Base-by-base conservation (phyloP, 2,888 invertebrate species). In the Mesochorus sp. region DNA sequence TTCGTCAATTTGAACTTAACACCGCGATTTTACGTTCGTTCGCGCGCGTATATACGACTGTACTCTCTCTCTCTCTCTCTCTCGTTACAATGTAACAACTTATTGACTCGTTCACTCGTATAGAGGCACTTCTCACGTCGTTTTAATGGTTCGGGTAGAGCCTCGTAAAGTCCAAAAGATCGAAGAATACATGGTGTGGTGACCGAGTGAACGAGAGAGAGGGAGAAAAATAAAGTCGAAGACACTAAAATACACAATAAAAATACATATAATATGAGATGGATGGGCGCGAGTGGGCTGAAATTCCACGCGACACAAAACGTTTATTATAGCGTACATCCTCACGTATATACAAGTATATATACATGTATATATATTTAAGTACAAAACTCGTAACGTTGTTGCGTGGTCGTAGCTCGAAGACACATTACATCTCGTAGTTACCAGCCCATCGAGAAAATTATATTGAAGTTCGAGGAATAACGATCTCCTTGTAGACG, bases 381-480 rank as follows among this genome's bases (percentile, higher is more conserved):
- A 70, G 55, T 66, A 61, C 53, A 17, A 67, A 12, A 71, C 59
- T 70, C 74, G 74, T 74, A 74, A 79, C 71, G 17, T 57, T 70
- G 66, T 74, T 51, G 71, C 37, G 21, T n/a, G 78, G 59, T 66
- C 42, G 66, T 75, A 79, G 66, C 73, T 70, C 34, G 51, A 44
- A 66, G 39, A 66, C 53, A 71, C 61, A 59, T 47, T 64, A 34
- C 28, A 64, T 47, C 19, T 57, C 49, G 51, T 61, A 31, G 31
- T 53, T 61, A 71, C 51, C 49, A 59, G 12, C 24, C 49, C 61
- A 68, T 77, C 51, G 31, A 42, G 55, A 34, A 70, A 62, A 79
- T 79, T 74, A 79, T 74, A 79, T 79, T 79, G 66, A 79, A 71
- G 51, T 80, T 80, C 80, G 73, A 73, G 66, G 79, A 80, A 80